Conservation (phyloP, 2,888 invertebrate genomes). For the Cryptocephalus moraei region DNA sequence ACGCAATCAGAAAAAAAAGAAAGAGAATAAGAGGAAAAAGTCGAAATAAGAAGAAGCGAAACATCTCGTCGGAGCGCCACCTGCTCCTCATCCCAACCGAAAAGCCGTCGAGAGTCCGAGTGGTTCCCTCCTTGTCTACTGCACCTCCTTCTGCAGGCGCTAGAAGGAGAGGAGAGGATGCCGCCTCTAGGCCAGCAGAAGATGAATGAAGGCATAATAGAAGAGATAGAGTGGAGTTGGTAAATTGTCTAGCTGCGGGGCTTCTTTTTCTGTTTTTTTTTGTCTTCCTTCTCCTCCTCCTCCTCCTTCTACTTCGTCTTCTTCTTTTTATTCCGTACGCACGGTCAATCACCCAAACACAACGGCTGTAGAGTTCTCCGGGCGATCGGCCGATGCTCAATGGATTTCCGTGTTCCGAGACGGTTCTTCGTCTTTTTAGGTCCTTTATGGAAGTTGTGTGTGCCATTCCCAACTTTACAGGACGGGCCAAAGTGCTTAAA, state of each 20-base stretch:
- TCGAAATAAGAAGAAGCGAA: constrained; percentile 6
- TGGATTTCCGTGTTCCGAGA: constrained; percentile 15
- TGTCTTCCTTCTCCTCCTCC: no score
- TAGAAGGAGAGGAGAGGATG: constrained; percentile 3
- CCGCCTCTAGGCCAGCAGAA: constrained; percentile 3
- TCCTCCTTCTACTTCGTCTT: background rate
- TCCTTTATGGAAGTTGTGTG: no score
- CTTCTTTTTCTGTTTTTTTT: constrained; percentile 12
- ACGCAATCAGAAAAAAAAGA: constrained; percentile 3
- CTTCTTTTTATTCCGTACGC: constrained; percentile 12
- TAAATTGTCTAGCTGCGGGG: constrained; percentile 21
- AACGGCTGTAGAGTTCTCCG: background rate
- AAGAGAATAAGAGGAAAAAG: background rate
- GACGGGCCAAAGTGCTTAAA: no score
- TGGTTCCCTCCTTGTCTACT: constrained; percentile 2
- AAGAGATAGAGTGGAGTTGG: constrained; percentile 16
- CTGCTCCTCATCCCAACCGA: constrained; percentile 8
- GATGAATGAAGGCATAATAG: constrained; percentile 17
- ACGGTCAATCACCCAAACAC: constrained; percentile 21
- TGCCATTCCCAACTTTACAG: no score
- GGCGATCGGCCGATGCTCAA: constrained; percentile 19
- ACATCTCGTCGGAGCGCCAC: constrained; percentile 16
- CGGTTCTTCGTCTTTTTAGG: no score
- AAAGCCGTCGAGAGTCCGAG: constrained; percentile 4
- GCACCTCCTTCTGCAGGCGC: background rate